phyloP scores from a whole-genome alignment of 2,888 invertebrate species.

The Galeruca laticollis region DNA sequence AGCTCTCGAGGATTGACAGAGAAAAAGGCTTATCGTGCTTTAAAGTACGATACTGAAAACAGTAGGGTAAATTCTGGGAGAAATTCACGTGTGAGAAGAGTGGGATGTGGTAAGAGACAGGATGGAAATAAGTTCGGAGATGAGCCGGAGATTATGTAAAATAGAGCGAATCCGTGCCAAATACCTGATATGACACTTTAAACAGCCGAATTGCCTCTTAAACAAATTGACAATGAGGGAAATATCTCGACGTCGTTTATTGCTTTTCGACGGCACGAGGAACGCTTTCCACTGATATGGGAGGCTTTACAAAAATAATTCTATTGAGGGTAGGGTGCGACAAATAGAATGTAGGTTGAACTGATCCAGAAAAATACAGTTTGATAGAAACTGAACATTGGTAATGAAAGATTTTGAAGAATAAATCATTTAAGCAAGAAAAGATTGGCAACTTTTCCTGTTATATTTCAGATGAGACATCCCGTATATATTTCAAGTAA shows the following conservation, averaged over 20 bases:
- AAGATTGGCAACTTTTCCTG: too few species aligned
- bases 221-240: constrained; percentile 42
- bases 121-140: constrained; percentile 37
- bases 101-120: constrained; percentile 38
- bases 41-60: background rate
- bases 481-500: too few species aligned
- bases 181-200: constrained; percentile 45
- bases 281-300: background rate
- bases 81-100: background rate
- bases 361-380: too few species aligned
- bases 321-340: too few species aligned
- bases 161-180: constrained; percentile 38
- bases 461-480: too few species aligned
- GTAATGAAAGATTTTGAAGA: too few species aligned
- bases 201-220: constrained; percentile 41
- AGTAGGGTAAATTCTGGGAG: background rate
- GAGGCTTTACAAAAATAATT: too few species aligned
- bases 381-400: too few species aligned
- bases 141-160: constrained; percentile 45
- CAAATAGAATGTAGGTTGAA: too few species aligned
- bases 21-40: constrained; percentile 2
- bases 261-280: constrained; percentile 10
- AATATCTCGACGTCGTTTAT: constrained; percentile 26
- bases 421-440: constrained; percentile 5
- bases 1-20: background rate